phyloP scores from a whole-genome alignment of 2,888 invertebrate species.

The Xylota segnis region DNA sequence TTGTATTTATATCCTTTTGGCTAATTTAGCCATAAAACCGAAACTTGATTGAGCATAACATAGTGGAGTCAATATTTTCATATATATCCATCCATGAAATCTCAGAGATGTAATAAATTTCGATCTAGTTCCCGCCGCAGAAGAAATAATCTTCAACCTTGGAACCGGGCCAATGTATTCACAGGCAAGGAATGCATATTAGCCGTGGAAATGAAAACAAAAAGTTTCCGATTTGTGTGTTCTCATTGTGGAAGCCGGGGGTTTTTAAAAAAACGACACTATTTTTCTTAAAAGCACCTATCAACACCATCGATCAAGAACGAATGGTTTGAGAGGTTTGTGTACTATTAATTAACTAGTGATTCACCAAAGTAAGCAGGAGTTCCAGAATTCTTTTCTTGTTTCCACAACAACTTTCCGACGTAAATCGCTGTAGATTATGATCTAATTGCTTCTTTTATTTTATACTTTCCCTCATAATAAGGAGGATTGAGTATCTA shows the following conservation, averaged over 20 bases:
- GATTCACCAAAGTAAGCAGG: not conserved
- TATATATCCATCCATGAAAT: not conserved
- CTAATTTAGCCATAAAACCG: constrained; percentile 24
- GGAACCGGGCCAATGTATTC: constrained; percentile 26
- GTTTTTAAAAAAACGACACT: not conserved
- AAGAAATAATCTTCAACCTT: constrained; percentile 8
- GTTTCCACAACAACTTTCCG: not conserved
- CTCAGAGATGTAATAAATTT: constrained; percentile 21
- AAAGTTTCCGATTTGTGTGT: not conserved
- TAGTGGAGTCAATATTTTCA: constrained; percentile 16
- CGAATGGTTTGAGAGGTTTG: not conserved
- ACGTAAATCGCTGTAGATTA: not conserved
- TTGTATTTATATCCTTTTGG: not conserved
- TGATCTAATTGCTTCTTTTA: not conserved
- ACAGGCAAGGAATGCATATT: not conserved
- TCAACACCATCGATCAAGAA: constrained; percentile 8
- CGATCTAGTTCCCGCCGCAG: constrained; percentile 1
- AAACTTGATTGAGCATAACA: constrained; percentile 12
- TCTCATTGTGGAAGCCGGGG: not conserved
- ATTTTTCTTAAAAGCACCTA: constrained; percentile 1
- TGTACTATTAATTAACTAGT: not conserved
- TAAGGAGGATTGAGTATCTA: not conserved
- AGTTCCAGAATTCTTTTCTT: not conserved
- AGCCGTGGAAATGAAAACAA: not conserved
- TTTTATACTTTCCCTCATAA: not conserved